Evolutionary conservation across 2,888 invertebrate species (phyloP), one percentile per base, ranked within the genome.

Genomic region (Slavum lentiscoides): DNA sequence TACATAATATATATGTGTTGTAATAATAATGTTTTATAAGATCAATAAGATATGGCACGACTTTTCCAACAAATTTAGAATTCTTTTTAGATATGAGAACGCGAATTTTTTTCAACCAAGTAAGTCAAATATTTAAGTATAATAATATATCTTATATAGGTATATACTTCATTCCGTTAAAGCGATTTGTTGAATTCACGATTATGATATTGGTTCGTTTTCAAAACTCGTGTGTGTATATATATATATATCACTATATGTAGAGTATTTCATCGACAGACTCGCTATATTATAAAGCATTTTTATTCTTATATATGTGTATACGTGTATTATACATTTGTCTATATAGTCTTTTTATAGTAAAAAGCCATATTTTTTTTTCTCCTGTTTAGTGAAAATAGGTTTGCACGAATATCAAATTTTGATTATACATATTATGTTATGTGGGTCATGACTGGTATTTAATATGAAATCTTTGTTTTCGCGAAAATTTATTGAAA

Each of bases 41-140:
- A 74, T 61, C 37, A 55, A 55, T 17, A 55, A 74, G 74, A 74
- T 74, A 74, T 11, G 55, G n/a, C 64, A 66, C 55, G 64, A 39
- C 39, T 55, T 55, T 55, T 55, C 21, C 21, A 21, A 55, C 37
- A 55, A 74, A 66, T 64, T 39, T 21, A 17, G 17, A 64, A 74
- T 66, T 74, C 30, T 55, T 39, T 74, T 55, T 66, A 37, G 37
- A 17, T 55, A 66, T 19, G 11, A 19, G 55, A 74, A 66, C 1
- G 21, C 19, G 11, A 55, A 17, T 66, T 66, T n/a, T 74, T 74
- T 37, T 13, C 11, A 17, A 17, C 21, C 49, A 1, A 49, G 19
- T 5, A 19, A 30, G 8, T 30, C 21, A 13, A 43, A 43, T n/a
- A 59, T 59, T n/a, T n/a, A n/a, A n/a, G n/a, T n/a, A n/a, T n/a